Evolutionary conservation across 2,888 invertebrate genomes (phyloP), one percentile per base, ranked within the genome.

Genomic region (Mesochorus sp.): DNA sequence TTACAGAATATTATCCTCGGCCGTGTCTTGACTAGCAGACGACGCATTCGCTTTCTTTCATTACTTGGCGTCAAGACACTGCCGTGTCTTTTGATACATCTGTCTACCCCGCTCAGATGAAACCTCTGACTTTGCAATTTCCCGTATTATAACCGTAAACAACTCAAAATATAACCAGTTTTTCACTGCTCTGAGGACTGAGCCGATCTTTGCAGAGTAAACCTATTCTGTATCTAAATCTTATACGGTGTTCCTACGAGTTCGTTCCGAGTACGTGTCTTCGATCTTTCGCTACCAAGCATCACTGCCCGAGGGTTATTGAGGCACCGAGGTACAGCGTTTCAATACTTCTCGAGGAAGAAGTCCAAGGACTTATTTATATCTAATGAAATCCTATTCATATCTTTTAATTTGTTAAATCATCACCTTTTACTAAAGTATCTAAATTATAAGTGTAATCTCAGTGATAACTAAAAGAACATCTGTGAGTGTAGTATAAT

Each of bases 241-340:
- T n/a, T 55, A 8, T 55, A 12, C 8, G 17, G 5, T 28, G 1
- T 31, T 10, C 31, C 17, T 31, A 14, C 14, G 24, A 31, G 31
- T 17, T 55, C 12, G 53, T 55, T 14, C 53, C 31, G 31, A 14
- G 5, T 14, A 55, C 53, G 53, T 34, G 34, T 55, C 53, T 55
- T 55, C 53, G 53, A 31, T 55, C n/a, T 6, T 55, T 55, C 31
- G 31, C 37, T 10, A 37, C 12, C 37, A 37, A 37, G 37, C 37
- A 37, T 37, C 37, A 37, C 37, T 37, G 37, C 37, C 12, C 37
- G 37, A 37, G 37, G 37, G 37, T 37, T 37, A 37, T 10, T 37
- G 37, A 8, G 37, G 37, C 37, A 37, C 37, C 8, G 37, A 37
- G 37, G 37, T 37, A 12, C 37, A 37, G 37, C 37, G 37, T 37